Conservation (phyloP, 2,888 invertebrate genomes). For the Perizoma flavofasciatum region DNA sequence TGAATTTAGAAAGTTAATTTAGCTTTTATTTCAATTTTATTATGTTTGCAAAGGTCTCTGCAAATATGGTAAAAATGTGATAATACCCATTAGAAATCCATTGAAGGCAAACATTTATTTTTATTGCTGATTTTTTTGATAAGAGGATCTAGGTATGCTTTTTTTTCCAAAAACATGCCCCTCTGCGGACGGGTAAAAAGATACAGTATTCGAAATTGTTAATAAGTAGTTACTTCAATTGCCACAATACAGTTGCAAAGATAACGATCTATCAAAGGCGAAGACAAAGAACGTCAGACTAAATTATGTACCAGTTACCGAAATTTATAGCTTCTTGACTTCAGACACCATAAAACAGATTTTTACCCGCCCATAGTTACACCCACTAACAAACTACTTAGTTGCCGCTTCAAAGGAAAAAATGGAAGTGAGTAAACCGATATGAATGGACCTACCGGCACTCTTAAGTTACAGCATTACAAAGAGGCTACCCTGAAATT, state of each 20-base stretch:
- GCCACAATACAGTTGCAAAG: constrained; percentile 32
- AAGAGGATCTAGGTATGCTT: too few relatives aligned
- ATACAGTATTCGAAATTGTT: constrained; percentile 14
- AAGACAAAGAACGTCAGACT: constrained; percentile 37
- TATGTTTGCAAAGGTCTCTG: constrained; percentile 34
- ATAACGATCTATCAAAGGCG: constrained; percentile 30
- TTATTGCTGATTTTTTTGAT: too few relatives aligned
- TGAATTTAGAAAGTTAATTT: constrained; percentile 70
- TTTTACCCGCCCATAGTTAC: constrained; percentile 64
- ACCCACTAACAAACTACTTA: constrained; percentile 63
- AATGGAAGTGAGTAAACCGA: constrained; percentile 61
- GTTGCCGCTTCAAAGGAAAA: constrained; percentile 49
- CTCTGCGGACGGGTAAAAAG: constrained; percentile 12
- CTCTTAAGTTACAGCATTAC: constrained; percentile 66
- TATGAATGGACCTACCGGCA: constrained; percentile 62
- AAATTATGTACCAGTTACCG: constrained; percentile 40
- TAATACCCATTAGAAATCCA: constrained; percentile 13
- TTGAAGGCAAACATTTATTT: background rate
- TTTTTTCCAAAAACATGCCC: too few relatives aligned
- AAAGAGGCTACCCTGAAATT: constrained; percentile 80
- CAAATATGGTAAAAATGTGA: constrained; percentile 24
- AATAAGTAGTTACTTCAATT: constrained; percentile 28
- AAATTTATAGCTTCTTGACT: constrained; percentile 47
- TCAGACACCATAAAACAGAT: constrained; percentile 57
- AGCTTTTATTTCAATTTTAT: constrained; percentile 64